Conservation (phyloP, 1,140 invertebrate genomes). For the Drosophila burlai region DNA sequence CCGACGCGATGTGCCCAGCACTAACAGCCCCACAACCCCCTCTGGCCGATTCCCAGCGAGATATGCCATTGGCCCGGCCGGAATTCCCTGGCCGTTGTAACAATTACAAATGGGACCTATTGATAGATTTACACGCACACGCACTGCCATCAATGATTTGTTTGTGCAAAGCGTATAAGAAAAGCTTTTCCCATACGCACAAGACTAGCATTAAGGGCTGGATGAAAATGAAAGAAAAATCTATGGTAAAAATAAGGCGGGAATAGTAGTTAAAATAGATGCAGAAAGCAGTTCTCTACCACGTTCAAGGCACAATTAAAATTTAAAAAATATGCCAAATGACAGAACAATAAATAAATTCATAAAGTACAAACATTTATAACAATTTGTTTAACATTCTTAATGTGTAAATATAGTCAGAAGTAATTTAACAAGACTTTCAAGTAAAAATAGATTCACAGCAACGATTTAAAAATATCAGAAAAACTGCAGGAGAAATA, state of each 20-base stretch:
- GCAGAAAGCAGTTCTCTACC: no score
- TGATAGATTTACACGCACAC: constrained; percentile 69
- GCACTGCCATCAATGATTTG: constrained; percentile 56
- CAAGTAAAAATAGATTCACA: no score
- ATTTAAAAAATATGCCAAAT: fast-evolving
- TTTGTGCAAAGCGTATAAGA: constrained; percentile 37
- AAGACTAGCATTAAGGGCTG: neutral
- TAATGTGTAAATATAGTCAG: no score
- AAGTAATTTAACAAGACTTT: neutral
- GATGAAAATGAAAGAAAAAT: neutral
- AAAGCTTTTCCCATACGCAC: constrained; percentile 12
- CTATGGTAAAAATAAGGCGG: neutral
- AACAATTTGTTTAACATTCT: no score
- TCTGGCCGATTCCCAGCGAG: constrained; percentile 19
- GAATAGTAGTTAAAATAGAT: neutral
- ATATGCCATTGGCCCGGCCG: constrained; percentile 5
- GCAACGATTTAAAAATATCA: no score
- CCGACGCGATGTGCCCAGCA: constrained; percentile 9
- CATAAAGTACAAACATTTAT: neutral
- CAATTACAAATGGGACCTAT: constrained; percentile 66
- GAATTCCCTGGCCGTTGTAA: constrained; percentile 25
- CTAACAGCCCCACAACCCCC: neutral
- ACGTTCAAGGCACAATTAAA: neutral
- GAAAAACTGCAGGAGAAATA: no score
- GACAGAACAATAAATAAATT: neutral